Base-by-base conservation (phyloP, 2,113 vertebrate species). In the Steatornis caripensis region DNA sequence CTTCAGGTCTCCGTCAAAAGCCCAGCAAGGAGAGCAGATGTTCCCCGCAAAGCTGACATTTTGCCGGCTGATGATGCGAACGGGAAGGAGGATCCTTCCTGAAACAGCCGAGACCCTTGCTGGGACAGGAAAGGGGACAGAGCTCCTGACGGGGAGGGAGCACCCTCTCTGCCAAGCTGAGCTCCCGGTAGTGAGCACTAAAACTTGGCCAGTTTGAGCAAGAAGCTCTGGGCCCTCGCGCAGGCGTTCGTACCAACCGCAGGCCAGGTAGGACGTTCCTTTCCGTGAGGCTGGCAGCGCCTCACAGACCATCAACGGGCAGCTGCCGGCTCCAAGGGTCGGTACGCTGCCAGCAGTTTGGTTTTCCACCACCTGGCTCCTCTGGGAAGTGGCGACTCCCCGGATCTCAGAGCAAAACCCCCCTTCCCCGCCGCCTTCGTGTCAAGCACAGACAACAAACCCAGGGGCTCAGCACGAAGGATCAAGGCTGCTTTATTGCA, bases 341-440 rank as follows among this genome's bases (percentile, higher is more conserved):
- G 11, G 36, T 39, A 3, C 70, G 41, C 2, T 41, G 13, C 10
- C 45, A 4, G 37, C 45, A 16, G 66, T 6, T 74, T 32, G 58
- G 15, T 58, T n/a, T 64, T 34, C 72, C 65, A 37, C 49, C 5
- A 1, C 49, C 13, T 1, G 1, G 70, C 34, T 82, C 16, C 68
- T 43, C 37, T 3, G 39, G 64, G 66, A 71, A 65, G 37, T 0
- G 11, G 61, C 2, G 6, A 17, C 19, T 57, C 41, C 61, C 43
- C 8, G 15, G 32, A 29, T 29, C 39, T 10, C 9, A 0, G 6
- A 34, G 54, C 46, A 48, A 10, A 48, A 17, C 39, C 3, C 4
- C 39, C 75, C 32, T 4, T 30, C 26, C 37, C 2, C 0, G 34
- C 27, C 3, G 1, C 6, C 24, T 12, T 24, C 3, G 6, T 0